phyloP scores from a whole-genome alignment of 2,797 vertebrate genomes.

The Propithecus deckenii region DNA sequence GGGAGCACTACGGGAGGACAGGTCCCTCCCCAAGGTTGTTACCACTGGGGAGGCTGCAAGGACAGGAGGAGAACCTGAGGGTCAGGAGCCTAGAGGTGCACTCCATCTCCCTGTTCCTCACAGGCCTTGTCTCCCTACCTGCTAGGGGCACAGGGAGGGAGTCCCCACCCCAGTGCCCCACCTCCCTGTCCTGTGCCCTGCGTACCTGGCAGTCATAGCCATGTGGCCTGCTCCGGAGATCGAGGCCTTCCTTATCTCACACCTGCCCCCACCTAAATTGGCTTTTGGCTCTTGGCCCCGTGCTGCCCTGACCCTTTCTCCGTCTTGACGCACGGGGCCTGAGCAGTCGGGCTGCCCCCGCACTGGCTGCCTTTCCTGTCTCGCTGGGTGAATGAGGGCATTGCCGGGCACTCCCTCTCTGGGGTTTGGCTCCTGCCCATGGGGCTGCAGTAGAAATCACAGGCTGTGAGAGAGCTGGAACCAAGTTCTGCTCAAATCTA shows the following conservation, averaged over 20 bases:
- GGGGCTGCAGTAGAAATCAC: conserved; percentile 13
- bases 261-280: neutral
- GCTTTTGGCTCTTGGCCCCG: neutral
- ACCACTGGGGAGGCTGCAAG: neutral
- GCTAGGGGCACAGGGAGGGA: no score
- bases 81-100: neutral
- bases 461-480: neutral
- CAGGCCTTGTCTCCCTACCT: neutral
- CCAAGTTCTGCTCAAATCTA: neutral
- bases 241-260: neutral
- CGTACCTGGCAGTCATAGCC: neutral
- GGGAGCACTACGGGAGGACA: neutral
- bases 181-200: neutral
- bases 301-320: neutral
- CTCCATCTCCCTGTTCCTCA: neutral
- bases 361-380: neutral
- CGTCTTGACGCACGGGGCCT: neutral
- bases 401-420: neutral
- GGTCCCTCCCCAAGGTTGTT: neutral
- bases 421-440: conserved; percentile 54
- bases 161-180: neutral
- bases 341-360: neutral
- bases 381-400: neutral
- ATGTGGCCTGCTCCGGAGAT: neutral
- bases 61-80: neutral